Evolutionary conservation across 1,140 invertebrate species (phyloP).

Genomic region (Diuraphis noxia): DNA sequence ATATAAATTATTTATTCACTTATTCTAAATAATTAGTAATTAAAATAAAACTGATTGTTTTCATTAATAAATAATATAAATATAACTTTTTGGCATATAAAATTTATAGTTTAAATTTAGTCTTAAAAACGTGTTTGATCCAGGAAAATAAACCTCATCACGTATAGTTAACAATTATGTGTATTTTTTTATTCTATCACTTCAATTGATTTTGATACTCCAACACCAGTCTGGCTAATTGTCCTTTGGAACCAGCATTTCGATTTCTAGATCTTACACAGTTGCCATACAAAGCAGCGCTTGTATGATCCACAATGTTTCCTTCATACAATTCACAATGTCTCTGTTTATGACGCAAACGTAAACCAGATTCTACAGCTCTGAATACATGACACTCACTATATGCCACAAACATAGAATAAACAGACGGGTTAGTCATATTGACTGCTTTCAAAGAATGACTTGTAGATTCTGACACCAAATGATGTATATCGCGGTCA

Average conservation of each 20-base stretch:
- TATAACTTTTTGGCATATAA: constrained; percentile 13
- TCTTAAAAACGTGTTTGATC: neutral
- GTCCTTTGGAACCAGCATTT: constrained; percentile 57
- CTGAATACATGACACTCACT: constrained; percentile 70
- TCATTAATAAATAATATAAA: neutral
- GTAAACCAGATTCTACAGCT: constrained; percentile 72
- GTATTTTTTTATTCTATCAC: neutral
- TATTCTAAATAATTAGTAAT: neutral
- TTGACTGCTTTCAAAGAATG: constrained; percentile 41
- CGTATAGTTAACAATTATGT: neutral
- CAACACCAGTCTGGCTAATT: constrained; percentile 56
- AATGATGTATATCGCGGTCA: constrained; percentile 67
- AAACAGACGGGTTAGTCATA: constrained; percentile 62
- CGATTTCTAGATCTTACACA: constrained; percentile 55
- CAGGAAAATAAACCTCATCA: neutral
- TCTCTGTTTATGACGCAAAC: constrained; percentile 55
- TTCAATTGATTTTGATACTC: constrained; percentile 55
- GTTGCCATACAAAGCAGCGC: constrained; percentile 40
- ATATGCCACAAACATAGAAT: constrained; percentile 68
- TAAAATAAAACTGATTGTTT: too few species aligned
- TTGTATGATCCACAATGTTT: constrained; percentile 10
- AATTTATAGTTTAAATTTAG: constrained; percentile 8
- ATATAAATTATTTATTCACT: neutral
- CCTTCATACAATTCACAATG: constrained; percentile 41
- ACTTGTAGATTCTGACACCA: constrained; percentile 29